These are phyloP conservation scores for Venustaconcha ellipsiformis DNA, from an alignment of 1,140 invertebrate genomes.

Conservation along the genomic window DNA sequence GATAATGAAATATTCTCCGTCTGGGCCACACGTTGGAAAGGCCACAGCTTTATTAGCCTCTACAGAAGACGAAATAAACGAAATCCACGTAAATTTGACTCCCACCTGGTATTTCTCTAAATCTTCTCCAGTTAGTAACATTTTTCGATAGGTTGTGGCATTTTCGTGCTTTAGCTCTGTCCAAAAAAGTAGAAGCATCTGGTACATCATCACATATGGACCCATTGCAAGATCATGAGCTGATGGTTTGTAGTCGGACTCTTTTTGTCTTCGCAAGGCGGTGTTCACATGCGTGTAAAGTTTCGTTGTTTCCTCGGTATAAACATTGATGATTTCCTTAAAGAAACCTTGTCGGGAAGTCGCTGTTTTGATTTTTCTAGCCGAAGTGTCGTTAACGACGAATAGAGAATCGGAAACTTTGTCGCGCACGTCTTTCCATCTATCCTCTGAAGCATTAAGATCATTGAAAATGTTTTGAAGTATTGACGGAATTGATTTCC, in stretches of 20 bases:
- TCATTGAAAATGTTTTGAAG: slow-evolving; percentile 9
- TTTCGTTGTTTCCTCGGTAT: slow-evolving; percentile 12
- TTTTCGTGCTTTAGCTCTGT: slow-evolving; percentile 1
- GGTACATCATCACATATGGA: slow-evolving; percentile 12
- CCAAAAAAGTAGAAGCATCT: slow-evolving; percentile 22
- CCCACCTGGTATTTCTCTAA: slow-evolving; percentile 2
- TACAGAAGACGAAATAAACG: not conserved
- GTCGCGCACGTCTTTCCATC: slow-evolving; percentile 8
- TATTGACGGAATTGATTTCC: not conserved
- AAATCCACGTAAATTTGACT: slow-evolving; percentile 15
- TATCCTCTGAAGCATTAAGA: not conserved
- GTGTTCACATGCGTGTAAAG: slow-evolving; percentile 6
- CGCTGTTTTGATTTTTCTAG: not conserved
- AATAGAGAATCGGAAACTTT: slow-evolving; percentile 14
- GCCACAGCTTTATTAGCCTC: too few species aligned
- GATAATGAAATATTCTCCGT: too few species aligned
- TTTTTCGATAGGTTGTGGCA: slow-evolving; percentile 11
- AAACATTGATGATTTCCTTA: not conserved
- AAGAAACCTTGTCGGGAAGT: slow-evolving; percentile 4
- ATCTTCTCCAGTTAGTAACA: slow-evolving; percentile 3
- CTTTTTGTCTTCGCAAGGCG: slow-evolving; percentile 13
- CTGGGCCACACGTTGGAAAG: too few species aligned
- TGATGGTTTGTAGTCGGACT: slow-evolving; percentile 4
- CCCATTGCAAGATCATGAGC: slow-evolving; percentile 17
- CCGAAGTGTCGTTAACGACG: not conserved